Evolutionary conservation across 2,113 vertebrate genomes (phyloP), one percentile per base, ranked within the genome.

Genomic region (Sinocyclocheilus rhinocerous): DNA sequence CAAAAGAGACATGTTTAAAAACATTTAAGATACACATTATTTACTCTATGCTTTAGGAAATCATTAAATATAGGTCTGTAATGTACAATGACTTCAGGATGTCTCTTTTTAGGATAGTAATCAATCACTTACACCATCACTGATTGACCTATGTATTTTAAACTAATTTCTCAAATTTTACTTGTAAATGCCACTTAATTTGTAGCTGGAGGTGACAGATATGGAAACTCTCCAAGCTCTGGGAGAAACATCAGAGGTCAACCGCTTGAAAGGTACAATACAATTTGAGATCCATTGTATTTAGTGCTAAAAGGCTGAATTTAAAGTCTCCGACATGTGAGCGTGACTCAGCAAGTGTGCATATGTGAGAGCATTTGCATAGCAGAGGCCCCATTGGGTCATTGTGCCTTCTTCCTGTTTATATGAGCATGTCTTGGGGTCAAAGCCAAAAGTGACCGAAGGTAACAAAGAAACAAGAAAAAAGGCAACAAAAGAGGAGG

Each of bases 371-470:
- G 45, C 45, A 45, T 75, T 75, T 45, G 39, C 39, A 24, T 48
- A 75, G 72, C 39, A 75, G 72, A 75, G 22, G 22, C 72, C 22
- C 39, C 72, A 75, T 45, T 75, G 72, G 89, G 92, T 87, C 89
- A 91, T 90, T 90, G 77, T 90, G 89, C 89, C 89, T 90, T 91
- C 91, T 93, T 94, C 93, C 93, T 94, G 94, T 94, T 94, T 94
- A 93, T 92, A 90, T 93, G 91, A 87, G 89, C 91, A 91, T 92
- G 87, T 91, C 92, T 92, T 90, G 90, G 91, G 92, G 92, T 93
- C 91, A 93, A 93, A 93, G 90, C 91, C 90, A 91, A 86, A 86
- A 89, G 85, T 59, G 87, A 89, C 89, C 90, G 73, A 88, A 84
- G 22, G 83, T 87, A 85, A 84, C 22, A 42, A 63, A 63, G 18